Conservation (phyloP, 2,113 vertebrate genomes). For the Apteryx owenii region DNA sequence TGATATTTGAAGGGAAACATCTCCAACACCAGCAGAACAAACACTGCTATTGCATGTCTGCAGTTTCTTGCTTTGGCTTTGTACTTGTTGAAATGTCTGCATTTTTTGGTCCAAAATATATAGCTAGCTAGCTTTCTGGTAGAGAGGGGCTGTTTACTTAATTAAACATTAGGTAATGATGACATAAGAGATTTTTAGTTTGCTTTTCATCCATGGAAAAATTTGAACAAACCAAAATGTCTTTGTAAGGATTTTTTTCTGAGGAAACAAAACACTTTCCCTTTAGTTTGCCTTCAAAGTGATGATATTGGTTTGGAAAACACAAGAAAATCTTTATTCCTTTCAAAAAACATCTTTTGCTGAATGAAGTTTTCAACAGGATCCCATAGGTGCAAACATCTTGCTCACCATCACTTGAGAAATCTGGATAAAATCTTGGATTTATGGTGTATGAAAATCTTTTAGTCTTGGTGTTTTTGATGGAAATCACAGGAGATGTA, state of each 20-base stretch:
- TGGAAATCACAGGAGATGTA: constrained; percentile 38
- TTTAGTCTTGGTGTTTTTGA: constrained; percentile 35
- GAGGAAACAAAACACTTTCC: not conserved
- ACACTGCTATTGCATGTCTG: not conserved
- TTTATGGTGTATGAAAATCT: constrained; percentile 37
- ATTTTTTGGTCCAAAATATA: not conserved
- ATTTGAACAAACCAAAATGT: not conserved
- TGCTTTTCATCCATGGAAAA: not conserved
- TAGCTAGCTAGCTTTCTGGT: not conserved
- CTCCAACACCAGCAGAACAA: not conserved
- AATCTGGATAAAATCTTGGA: constrained; percentile 8
- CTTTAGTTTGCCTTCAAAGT: not conserved
- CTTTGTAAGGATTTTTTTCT: not conserved
- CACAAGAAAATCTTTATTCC: constrained; percentile 33
- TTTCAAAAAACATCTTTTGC: constrained; percentile 10
- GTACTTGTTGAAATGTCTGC: not conserved
- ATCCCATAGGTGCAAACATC: not conserved
- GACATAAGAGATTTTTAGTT: not conserved
- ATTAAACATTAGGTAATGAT: not conserved
- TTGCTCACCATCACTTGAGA: constrained; percentile 19
- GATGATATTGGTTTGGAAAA: constrained; percentile 46
- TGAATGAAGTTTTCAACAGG: not conserved
- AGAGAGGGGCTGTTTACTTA: not conserved
- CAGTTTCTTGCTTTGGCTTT: not conserved
- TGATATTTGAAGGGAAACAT: constrained; percentile 9